Evolutionary conservation across 2,113 vertebrate genomes (phyloP).

Genomic region (Elephas maximus): DNA sequence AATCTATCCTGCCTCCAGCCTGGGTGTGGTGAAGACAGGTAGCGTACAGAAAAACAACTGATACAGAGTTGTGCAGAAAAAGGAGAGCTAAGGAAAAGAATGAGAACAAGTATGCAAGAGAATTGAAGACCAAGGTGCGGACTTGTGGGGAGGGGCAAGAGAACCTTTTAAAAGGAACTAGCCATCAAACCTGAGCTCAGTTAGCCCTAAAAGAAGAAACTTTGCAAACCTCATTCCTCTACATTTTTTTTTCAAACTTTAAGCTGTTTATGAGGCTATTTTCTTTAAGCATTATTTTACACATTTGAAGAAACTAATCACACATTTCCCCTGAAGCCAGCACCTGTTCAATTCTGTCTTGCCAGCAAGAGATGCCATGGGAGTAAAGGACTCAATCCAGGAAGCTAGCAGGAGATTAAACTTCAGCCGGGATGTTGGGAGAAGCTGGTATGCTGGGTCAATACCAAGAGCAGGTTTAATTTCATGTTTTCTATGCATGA

Average conservation of each 20-base stretch:
- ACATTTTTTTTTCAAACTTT: not conserved
- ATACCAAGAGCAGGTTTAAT: slow-evolving; percentile 4
- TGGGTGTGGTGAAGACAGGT: too few species aligned
- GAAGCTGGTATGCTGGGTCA: slow-evolving; percentile 49
- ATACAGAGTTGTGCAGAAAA: not conserved
- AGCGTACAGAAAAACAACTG: not conserved
- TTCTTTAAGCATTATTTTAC: slow-evolving; percentile 36
- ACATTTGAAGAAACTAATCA: slow-evolving; percentile 52
- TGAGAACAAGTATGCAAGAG: not conserved
- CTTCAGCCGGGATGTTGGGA: not conserved
- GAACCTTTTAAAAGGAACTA: not conserved
- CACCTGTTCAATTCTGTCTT: slow-evolving; percentile 9
- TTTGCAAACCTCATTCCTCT: slow-evolving; percentile 10
- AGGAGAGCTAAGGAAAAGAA: not conserved
- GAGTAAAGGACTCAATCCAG: not conserved
- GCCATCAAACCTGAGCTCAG: not conserved
- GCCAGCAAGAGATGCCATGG: not conserved
- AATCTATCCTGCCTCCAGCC: not conserved
- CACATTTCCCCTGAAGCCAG: slow-evolving; percentile 2
- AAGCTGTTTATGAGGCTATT: not conserved
- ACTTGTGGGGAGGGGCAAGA: not conserved
- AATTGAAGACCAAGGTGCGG: not conserved
- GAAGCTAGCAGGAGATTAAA: slow-evolving; percentile 4
- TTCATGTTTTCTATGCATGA: slow-evolving; percentile 31
- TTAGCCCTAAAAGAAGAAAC: not conserved